A percentile compares a stretch with the other conserved stretches of the same genome.
phyloP scores from a whole-genome alignment of 2,888 invertebrate genomes.

The Agrypnus murinus region DNA sequence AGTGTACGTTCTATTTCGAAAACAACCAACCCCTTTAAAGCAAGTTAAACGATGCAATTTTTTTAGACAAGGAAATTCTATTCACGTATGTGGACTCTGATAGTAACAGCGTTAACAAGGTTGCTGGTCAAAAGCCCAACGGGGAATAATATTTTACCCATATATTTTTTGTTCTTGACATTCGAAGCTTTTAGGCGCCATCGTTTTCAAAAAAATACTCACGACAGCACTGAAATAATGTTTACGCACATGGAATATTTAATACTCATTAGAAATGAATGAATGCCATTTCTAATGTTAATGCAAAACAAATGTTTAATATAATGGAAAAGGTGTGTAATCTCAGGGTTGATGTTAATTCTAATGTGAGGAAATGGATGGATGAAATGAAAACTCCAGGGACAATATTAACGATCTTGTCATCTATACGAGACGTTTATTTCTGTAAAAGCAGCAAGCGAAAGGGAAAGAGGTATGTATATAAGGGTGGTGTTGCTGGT shows the following conservation, averaged over 20 bases:
- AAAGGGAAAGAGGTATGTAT: no score
- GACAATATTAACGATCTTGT: conserved; percentile 20
- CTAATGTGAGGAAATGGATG: conserved; percentile 15
- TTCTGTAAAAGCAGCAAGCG: background rate
- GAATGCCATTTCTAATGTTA: conserved; percentile 1
- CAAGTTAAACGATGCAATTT: conserved; percentile 22
- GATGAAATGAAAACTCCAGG: conserved; percentile 3
- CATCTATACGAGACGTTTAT: background rate
- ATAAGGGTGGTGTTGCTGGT: no score
- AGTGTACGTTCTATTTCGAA: background rate
- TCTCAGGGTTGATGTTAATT: conserved; percentile 11
- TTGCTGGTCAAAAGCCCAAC: conserved; percentile 37
- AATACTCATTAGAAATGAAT: conserved; percentile 12
- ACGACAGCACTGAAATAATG: conserved; percentile 25
- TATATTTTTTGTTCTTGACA: conserved; percentile 32
- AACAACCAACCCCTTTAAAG: conserved; percentile 6
- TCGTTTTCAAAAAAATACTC: conserved; percentile 25
- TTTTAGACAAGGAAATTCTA: conserved; percentile 28
- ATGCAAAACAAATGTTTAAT: conserved; percentile 16
- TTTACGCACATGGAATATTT: conserved; percentile 24
- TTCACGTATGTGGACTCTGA: conserved; percentile 29
- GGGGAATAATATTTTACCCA: conserved; percentile 39
- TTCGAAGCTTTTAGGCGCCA: conserved; percentile 27
- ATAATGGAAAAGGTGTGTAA: conserved; percentile 27
- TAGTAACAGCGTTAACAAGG: conserved; percentile 40